Base-by-base conservation (phyloP, 37 sponge, comb jelly and placozoan genomes). In the Halisarca cf. caerulea region DNA sequence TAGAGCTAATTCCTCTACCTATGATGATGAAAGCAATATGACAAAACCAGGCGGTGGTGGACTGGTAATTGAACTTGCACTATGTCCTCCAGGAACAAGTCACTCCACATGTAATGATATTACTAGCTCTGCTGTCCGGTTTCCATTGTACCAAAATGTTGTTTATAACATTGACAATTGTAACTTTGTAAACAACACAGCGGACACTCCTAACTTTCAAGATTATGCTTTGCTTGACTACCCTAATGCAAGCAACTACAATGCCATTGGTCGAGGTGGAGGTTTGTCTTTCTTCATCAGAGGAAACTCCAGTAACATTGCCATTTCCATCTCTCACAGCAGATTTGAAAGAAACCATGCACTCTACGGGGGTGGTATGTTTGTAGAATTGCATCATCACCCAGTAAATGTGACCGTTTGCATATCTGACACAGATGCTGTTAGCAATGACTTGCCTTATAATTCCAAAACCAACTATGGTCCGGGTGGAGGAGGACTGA, bases 231-330 rank as follows among this genome's bases (percentile, higher is more conserved):
- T 74, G n/a, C 36, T 74, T 7, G 77, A 74, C 45, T 74, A 74
- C 36, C 77, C 77, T 21, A 43, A 44, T 14, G 41, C 77, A 74
- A 44, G 24, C 25, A 41, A 20, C 24, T 74, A 41, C 7, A 43
- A 21, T 41, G 77, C 77, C 25, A 74, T 74, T 74, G 77, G 77
- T 23, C 42, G 77, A 11, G 77, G 77, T 41, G 77, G 77, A 24
- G 77, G 77, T 21, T 17, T 74, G 21, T 74, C 77, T 2, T 4
- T 74, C 23, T 74, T 74, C 25, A 39, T 74, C 7, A 74, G 41
- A 44, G 77, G 77, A n/a, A 74, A 1, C 15, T 40, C 77, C 42
- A 41, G 18, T 36, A 74, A 74, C 77, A 25, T 74, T 44, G 25
- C 17, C 21, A 39, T 74, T 17, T n/a, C 24, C 25, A 37, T 74